Percentiles rank a stretch among this genome's conserved stretches.
Evolutionary conservation across 2,797 vertebrate genomes (phyloP).

Genomic region (Leptoclinus maculatus): DNA sequence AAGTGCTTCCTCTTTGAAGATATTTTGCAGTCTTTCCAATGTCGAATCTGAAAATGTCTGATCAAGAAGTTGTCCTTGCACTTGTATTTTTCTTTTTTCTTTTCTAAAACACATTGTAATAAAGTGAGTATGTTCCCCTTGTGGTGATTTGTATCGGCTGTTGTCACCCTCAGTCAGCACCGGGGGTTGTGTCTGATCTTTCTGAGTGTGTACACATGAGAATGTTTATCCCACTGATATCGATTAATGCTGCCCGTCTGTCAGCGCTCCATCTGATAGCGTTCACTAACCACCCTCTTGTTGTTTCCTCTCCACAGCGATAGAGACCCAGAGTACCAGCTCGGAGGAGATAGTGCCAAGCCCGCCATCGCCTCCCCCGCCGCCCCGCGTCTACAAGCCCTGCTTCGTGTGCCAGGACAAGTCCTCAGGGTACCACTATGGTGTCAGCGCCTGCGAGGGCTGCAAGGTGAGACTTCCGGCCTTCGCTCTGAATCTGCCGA

Average conservation of each 20-base stretch:
- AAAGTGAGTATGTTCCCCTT: slow-evolving; percentile 18
- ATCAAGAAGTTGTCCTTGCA: slow-evolving; percentile 36
- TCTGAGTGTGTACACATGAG: slow-evolving; percentile 2
- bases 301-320: slow-evolving; percentile 78
- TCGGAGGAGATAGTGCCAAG: slow-evolving; percentile 95
- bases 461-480: slow-evolving; percentile 88
- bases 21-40: slow-evolving; percentile 17
- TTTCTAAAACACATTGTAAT: background rate
- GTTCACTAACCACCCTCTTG: slow-evolving; percentile 49
- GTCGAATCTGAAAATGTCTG: slow-evolving; percentile 30
- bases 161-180: slow-evolving; percentile 9
- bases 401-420: slow-evolving; percentile 98
- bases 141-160: slow-evolving; percentile 41
- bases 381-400: slow-evolving; percentile 94
- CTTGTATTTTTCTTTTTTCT: background rate
- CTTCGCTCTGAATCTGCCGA: slow-evolving; percentile 66
- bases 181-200: slow-evolving; percentile 20
- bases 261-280: slow-evolving; percentile 47
- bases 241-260: slow-evolving; percentile 57
- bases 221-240: slow-evolving; percentile 50
- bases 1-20: slow-evolving; percentile 35
- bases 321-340: slow-evolving; percentile 95
- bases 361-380: slow-evolving; percentile 91
- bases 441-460: slow-evolving; percentile 96
- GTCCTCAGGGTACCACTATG: slow-evolving; percentile 96